These are phyloP conservation scores for Trichonephila inaurata DNA, from an alignment of 1,140 invertebrate genomes.

Conservation along the genomic window DNA sequence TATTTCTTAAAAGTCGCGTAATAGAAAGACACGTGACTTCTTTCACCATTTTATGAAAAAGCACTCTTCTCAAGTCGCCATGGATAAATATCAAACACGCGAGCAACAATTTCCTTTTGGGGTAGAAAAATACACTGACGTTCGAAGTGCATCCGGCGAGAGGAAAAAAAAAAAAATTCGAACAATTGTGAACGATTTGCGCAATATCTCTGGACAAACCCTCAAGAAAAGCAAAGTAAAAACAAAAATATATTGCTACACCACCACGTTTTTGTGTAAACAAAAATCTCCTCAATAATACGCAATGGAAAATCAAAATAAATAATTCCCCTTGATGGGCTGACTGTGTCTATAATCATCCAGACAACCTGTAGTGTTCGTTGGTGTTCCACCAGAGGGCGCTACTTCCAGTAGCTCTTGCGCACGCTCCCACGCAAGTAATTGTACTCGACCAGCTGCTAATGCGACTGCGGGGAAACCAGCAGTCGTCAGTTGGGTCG, in stretches of 20 bases:
- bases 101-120: background rate
- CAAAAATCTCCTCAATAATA: background rate
- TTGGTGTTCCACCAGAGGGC: slow-evolving; percentile 41
- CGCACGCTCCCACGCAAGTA: slow-evolving; percentile 74
- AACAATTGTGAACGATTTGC: background rate
- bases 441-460: slow-evolving; percentile 72
- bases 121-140: background rate
- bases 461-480: slow-evolving; percentile 65
- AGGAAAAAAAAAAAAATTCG: background rate
- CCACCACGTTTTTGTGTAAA: background rate
- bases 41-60: too few relatives aligned
- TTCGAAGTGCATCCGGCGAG: background rate
- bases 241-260: background rate
- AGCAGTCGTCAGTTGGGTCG: slow-evolving; percentile 65
- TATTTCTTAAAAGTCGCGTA: too few relatives aligned
- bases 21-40: too few relatives aligned
- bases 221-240: background rate
- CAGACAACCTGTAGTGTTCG: slow-evolving; percentile 61
- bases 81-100: background rate
- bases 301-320: slow-evolving; percentile 11
- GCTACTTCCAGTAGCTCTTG: slow-evolving; percentile 63
- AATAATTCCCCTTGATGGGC: background rate
- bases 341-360: background rate
- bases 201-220: background rate
- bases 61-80: background rate